These are phyloP conservation scores for Zaprionus inermis DNA, from an alignment of 1,140 invertebrate genomes.

Conservation along the genomic window DNA sequence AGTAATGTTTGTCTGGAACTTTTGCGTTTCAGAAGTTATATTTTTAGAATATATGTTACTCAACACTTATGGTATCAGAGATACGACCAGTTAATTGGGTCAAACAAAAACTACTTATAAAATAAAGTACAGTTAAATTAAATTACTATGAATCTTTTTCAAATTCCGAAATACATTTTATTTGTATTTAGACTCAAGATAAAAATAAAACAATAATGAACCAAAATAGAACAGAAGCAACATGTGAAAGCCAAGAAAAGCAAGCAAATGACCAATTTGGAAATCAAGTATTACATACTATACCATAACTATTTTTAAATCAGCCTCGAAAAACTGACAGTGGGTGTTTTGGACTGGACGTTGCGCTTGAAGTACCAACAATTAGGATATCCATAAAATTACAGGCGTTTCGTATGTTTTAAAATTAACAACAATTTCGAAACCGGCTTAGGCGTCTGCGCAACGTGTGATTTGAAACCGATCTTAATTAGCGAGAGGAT, in stretches of 20 bases:
- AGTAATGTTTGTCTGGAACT: not conserved
- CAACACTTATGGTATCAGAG: not conserved
- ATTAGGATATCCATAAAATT: not conserved
- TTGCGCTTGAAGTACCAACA: not conserved
- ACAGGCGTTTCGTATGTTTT: not conserved
- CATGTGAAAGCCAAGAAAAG: not conserved
- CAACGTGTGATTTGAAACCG: constrained; percentile 15
- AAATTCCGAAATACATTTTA: not conserved
- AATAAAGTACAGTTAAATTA: not conserved
- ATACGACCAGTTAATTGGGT: not conserved
- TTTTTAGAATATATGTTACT: too few relatives aligned
- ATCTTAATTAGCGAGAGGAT: constrained; percentile 36
- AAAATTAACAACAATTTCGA: constrained; percentile 33
- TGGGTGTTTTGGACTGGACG: not conserved
- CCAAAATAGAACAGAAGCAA: not conserved
- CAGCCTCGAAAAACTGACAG: not conserved
- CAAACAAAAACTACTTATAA: not conserved
- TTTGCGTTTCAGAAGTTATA: not conserved
- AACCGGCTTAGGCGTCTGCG: constrained; percentile 28
- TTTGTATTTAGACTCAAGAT: not conserved
- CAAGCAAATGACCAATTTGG: not conserved
- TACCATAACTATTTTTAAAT: not conserved
- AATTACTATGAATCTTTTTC: not conserved
- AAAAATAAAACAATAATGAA: not conserved
- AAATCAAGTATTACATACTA: not conserved